These are phyloP conservation scores for Cephalotes varians DNA, from an alignment of 2,888 invertebrate genomes.

Conservation along the genomic window DNA sequence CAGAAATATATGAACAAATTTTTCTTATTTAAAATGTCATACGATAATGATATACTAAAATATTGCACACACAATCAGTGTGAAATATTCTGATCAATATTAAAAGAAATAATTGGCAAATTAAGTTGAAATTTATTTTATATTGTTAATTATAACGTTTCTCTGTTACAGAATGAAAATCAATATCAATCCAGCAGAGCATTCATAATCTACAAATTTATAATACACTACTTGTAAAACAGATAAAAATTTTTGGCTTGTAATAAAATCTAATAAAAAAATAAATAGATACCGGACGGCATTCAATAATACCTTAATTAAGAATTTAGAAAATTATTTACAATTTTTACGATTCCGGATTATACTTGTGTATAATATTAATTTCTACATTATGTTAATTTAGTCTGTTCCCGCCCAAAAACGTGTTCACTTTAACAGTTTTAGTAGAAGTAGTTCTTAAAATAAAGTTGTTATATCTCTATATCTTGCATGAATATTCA, in stretches of 20 bases:
- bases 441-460: not conserved
- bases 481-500: not conserved
- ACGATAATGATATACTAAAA: not conserved
- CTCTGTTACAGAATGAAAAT: slow-evolving; percentile 12
- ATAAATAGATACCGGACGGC: slow-evolving; percentile 15
- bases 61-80: not conserved
- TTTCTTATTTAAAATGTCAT: not conserved
- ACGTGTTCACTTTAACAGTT: not conserved
- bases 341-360: not conserved
- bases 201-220: not conserved
- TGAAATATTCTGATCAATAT: not conserved
- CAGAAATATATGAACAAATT: not conserved
- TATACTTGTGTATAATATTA: not conserved
- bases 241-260: not conserved
- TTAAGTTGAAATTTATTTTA: slow-evolving; percentile 29
- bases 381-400: not conserved
- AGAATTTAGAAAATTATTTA: slow-evolving; percentile 17
- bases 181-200: not conserved
- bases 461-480: slow-evolving; percentile 13
- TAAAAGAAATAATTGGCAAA: not conserved
- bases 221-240: not conserved
- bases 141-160: slow-evolving; percentile 24
- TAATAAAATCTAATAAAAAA: not conserved
- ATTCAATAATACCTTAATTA: not conserved
- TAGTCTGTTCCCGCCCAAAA: not conserved